A percentile compares a stretch with the other conserved stretches of the same genome.
Conservation (phyloP, 2,888 invertebrate species). For the Crioceris asparagi region DNA sequence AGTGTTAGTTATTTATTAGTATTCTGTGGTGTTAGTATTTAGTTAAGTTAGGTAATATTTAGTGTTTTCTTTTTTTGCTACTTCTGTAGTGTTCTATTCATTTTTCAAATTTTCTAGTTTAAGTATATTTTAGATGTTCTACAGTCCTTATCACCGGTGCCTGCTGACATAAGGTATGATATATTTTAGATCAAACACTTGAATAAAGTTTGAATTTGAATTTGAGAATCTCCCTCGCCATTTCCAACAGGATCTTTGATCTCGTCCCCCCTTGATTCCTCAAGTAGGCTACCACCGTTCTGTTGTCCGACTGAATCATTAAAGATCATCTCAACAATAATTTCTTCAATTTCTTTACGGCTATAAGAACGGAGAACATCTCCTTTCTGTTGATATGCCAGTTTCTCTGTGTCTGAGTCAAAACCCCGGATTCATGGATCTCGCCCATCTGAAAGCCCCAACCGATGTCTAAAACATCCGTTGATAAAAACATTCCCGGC, state of each 20-base stretch:
- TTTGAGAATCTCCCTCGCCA: neutral
- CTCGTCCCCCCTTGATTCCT: constrained; percentile 9
- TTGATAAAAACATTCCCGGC: neutral
- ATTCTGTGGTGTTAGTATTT: too few relatives aligned
- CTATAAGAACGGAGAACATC: constrained; percentile 4
- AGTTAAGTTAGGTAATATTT: too few relatives aligned
- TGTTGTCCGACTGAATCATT: constrained; percentile 14
- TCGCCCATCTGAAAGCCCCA: constrained; percentile 11
- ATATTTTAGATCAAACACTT: too few relatives aligned
- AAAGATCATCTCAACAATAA: neutral
- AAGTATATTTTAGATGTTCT: too few relatives aligned
- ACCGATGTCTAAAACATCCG: constrained; percentile 8
- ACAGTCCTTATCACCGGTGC: too few relatives aligned
- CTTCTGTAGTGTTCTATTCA: too few relatives aligned
- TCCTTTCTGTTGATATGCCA: constrained; percentile 11
- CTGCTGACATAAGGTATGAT: too few relatives aligned
- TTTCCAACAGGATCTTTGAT: neutral
- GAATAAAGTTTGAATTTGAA: too few relatives aligned
- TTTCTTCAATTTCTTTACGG: neutral
- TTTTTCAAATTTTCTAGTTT: too few relatives aligned
- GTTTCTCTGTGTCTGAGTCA: constrained; percentile 5
- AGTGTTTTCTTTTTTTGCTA: too few relatives aligned
- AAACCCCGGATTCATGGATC: neutral
- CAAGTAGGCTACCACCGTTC: constrained; percentile 10
- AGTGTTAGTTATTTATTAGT: too few relatives aligned